Evolutionary conservation across 2,797 vertebrate species (phyloP), one percentile per base, ranked within the genome.

Genomic region (Selene dorsalis): DNA sequence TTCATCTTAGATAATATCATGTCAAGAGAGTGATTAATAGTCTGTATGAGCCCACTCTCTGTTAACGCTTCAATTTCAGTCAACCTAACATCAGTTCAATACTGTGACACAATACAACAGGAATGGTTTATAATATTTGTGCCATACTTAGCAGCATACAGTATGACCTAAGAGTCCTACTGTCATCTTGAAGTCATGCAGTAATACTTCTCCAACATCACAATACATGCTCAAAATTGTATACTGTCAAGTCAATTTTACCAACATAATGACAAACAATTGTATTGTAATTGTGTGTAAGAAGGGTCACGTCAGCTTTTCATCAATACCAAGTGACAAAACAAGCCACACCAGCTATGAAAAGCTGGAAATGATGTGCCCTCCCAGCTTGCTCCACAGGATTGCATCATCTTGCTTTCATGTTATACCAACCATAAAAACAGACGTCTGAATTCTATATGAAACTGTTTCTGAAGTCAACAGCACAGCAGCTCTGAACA

Each of bases 1-100:
- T 67, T 82, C 14, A 69, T 45, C 69, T 59, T 30, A 0, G 52
- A 78, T 80, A 55, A 75, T 45, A 67, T 81, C 39, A 45, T 41
- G 56, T 52, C 28, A 80, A 72, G 45, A 43, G 20, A 55, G 43
- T 68, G 69, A 77, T 79, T 77, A 73, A 13, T 59, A 61, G 45
- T 66, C 50, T 60, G 38, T 38, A 28, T 48, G 20, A 69, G n/a
- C 47, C 26, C n/a, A 59, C 10, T 38, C 3, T 56, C 18, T 53
- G 14, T 53, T 74, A 74, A 26, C 64, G 59, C 55, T 71, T 60
- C 63, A n/a, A 32, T 78, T 41, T 50, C n/a, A 67, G 56, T 12
- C 22, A 39, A 5, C 13, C n/a, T 57, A 64, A 47, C 47, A 52
- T 55, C 24, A 39, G 38, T 57, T 50, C 47, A 63, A 78, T 26